These are phyloP conservation scores for Xestobium rufovillosum DNA, from an alignment of 2,888 invertebrate species.

Conservation along the genomic window DNA sequence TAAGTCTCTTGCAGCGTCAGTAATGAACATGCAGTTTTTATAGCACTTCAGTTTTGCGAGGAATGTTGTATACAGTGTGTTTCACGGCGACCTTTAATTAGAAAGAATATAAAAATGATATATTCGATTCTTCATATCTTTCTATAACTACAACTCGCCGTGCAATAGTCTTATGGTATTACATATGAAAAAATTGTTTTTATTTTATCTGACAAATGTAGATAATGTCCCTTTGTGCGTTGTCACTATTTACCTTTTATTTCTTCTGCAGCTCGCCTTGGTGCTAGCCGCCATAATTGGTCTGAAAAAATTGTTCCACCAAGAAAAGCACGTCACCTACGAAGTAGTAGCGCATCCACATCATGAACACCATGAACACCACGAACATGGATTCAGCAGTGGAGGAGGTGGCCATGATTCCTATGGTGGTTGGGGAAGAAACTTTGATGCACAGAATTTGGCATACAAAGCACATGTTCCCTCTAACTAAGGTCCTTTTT, in stretches of 20 bases:
- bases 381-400: conserved; percentile 44
- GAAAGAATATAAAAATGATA: too few relatives aligned
- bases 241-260: conserved; percentile 2
- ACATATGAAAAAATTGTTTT: too few relatives aligned
- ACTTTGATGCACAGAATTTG: conserved; percentile 48
- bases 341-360: conserved; percentile 69
- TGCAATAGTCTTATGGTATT: too few relatives aligned
- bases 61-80: too few relatives aligned
- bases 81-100: too few relatives aligned
- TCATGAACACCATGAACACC: conserved; percentile 48
- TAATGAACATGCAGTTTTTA: background rate
- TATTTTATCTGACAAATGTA: too few relatives aligned
- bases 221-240: too few relatives aligned
- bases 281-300: conserved; percentile 74
- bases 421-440: conserved; percentile 50
- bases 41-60: background rate
- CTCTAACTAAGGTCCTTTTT: conserved; percentile 26
- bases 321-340: conserved; percentile 66
- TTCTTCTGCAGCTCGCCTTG: conserved; percentile 55
- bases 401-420: conserved; percentile 35
- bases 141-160: too few relatives aligned
- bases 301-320: conserved; percentile 71
- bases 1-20: too few relatives aligned
- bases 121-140: too few relatives aligned
- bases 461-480: conserved; percentile 57